Conservation (phyloP, 2,113 vertebrate genomes). For the Stictonetta naevosa region DNA sequence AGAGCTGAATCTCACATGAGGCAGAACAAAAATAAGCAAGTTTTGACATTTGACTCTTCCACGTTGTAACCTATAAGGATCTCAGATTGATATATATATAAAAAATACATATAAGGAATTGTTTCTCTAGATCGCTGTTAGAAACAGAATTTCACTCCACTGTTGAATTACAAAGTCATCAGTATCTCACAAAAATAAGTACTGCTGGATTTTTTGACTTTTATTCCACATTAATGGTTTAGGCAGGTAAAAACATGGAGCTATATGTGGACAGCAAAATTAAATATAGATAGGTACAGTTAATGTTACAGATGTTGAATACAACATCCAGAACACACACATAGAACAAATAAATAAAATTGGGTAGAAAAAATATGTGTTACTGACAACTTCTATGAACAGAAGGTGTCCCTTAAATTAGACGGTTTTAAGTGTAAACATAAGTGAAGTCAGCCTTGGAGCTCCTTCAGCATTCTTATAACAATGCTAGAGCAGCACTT, state of each 20-base stretch:
- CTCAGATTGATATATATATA: background rate
- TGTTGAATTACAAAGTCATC: background rate
- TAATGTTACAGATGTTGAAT: background rate
- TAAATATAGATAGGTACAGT: background rate
- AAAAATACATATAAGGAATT: background rate
- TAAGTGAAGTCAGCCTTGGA: background rate
- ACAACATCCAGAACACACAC: background rate
- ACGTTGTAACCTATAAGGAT: background rate
- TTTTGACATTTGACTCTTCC: background rate
- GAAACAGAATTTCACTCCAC: background rate
- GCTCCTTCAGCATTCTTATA: background rate
- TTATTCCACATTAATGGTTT: background rate
- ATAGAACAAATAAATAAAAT: background rate
- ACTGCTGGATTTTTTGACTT: background rate
- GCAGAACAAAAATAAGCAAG: background rate
- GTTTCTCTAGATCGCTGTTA: background rate
- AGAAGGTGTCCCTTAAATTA: background rate
- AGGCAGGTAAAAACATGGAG: background rate
- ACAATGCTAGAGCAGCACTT: background rate
- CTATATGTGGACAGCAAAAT: background rate
- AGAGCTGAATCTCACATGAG: background rate
- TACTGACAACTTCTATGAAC: background rate
- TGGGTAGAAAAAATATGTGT: background rate
- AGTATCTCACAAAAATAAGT: background rate
- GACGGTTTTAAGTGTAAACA: background rate